Evolutionary conservation across 2,888 invertebrate genomes (phyloP), one percentile per base, ranked within the genome.

Genomic region (Timandra comae): DNA sequence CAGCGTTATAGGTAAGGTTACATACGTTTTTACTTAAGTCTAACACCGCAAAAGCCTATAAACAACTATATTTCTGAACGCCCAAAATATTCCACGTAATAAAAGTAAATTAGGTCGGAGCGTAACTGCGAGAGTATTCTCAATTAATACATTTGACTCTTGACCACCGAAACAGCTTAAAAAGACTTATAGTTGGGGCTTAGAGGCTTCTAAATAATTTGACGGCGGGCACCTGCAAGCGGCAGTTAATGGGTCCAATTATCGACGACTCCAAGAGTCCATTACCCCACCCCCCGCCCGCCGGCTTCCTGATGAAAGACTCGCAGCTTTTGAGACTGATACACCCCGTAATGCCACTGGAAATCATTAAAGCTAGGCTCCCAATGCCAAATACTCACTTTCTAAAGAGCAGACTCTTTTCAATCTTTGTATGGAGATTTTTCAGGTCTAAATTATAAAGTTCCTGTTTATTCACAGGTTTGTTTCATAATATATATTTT

Each of bases 241-340:
- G 60, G 49, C 63, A 58, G 49, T 64, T 80, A 79, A 80, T 80
- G 72, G 76, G 59, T 46, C 63, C 75, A 79, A 80, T 82, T 81
- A 81, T 75, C 68, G 71, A 59, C 53, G 63, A 59, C 64, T 51
- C 58, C 52, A 57, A 71, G 68, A 66, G 56, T 60, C 69, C 66
- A 76, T 79, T 76, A 76, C 63, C 66, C 59, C 63, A 50, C 58
- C 59, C 59, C 42, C 46, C 41, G 43, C 49, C 46, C 50, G 45
- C 45, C 52, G 39, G 47, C 49, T 52, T 45, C 53, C 62, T 60
- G 57, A 47, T 58, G 54, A 57, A 67, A 65, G 64, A 61, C 57
- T 56, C 51, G 16, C 47, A 49, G 43, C 42, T 49, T 41, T 41
- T 39, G 27, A 42, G 36, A 6, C 16, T 16, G 16, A 16, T 41